Conservation (phyloP, 2,797 vertebrate genomes). For the Melanotaenia boesemani region DNA sequence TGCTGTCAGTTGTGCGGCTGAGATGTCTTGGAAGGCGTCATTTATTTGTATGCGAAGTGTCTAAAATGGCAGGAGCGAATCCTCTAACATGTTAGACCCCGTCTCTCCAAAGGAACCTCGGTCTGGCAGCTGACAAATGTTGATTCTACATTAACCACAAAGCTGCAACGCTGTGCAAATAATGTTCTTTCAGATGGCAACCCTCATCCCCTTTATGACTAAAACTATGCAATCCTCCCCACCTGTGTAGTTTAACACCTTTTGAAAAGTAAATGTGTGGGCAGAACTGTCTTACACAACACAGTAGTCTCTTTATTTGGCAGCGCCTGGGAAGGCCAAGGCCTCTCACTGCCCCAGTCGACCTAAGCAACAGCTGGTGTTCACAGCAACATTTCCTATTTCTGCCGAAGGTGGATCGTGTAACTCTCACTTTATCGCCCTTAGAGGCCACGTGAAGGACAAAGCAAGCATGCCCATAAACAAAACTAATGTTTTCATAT, state of each 20-base stretch:
- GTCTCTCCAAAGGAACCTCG: slow-evolving; percentile 42
- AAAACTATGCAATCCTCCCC: slow-evolving; percentile 69
- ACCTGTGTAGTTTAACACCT: slow-evolving; percentile 70
- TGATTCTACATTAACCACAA: slow-evolving; percentile 82
- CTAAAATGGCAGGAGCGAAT: slow-evolving; percentile 56
- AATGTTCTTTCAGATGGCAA: slow-evolving; percentile 79
- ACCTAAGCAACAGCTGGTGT: slow-evolving; percentile 90
- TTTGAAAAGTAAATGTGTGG: slow-evolving; percentile 60
- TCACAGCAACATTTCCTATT: slow-evolving; percentile 91
- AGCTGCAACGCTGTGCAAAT: slow-evolving; percentile 80
- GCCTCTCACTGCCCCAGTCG: slow-evolving; percentile 73
- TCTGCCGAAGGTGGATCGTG: slow-evolving; percentile 89
- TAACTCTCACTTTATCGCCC: slow-evolving; percentile 96
- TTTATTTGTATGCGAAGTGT: slow-evolving; percentile 69
- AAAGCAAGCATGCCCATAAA: slow-evolving; percentile 84
- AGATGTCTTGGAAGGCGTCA: slow-evolving; percentile 72
- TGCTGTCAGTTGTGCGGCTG: slow-evolving; percentile 77
- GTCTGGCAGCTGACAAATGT: slow-evolving; percentile 82
- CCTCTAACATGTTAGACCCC: slow-evolving; percentile 66
- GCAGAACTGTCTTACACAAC: slow-evolving; percentile 59
- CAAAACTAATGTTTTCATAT: slow-evolving; percentile 91
- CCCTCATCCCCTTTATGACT: slow-evolving; percentile 73
- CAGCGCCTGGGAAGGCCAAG: slow-evolving; percentile 81
- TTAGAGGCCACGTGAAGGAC: slow-evolving; percentile 94
- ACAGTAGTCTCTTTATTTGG: slow-evolving; percentile 85